Evolutionary conservation across 1,140 invertebrate genomes (phyloP).

Genomic region (Micrasema longulum): DNA sequence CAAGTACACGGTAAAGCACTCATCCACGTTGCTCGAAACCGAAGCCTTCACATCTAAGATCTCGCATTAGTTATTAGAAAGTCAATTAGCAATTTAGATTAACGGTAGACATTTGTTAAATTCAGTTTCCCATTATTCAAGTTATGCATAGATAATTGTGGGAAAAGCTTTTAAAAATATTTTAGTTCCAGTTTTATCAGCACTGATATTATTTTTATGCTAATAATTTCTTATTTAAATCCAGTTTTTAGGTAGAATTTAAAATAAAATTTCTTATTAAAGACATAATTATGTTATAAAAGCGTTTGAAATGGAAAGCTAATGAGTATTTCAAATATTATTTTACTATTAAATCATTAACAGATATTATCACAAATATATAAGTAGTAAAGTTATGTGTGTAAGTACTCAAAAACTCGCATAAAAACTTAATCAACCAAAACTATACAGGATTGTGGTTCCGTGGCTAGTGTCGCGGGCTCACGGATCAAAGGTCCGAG

Average conservation of each 20-base stretch:
- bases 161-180: background rate
- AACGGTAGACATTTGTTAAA: conserved; percentile 11
- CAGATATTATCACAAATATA: too few relatives aligned
- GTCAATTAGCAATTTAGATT: conserved; percentile 12
- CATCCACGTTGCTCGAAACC: conserved; percentile 3
- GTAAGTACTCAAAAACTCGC: too few relatives aligned
- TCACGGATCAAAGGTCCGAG: too few relatives aligned
- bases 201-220: background rate
- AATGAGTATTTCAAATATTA: too few relatives aligned
- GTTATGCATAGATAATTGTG: background rate
- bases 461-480: too few relatives aligned
- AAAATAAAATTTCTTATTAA: background rate
- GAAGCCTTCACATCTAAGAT: conserved; percentile 1
- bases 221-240: background rate
- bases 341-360: too few relatives aligned
- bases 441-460: too few relatives aligned
- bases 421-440: too few relatives aligned
- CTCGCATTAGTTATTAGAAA: conserved; percentile 23
- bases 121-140: background rate
- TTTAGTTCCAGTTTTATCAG: background rate
- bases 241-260: background rate
- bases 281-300: too few relatives aligned
- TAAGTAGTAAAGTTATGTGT: too few relatives aligned
- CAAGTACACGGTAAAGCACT: conserved; percentile 47
- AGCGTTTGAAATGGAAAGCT: too few relatives aligned